A percentile compares a stretch with the other conserved stretches of the same genome.
These are phyloP conservation scores for Equus przewalskii DNA, from an alignment of 2,113 vertebrate species.

Conservation along the genomic window DNA sequence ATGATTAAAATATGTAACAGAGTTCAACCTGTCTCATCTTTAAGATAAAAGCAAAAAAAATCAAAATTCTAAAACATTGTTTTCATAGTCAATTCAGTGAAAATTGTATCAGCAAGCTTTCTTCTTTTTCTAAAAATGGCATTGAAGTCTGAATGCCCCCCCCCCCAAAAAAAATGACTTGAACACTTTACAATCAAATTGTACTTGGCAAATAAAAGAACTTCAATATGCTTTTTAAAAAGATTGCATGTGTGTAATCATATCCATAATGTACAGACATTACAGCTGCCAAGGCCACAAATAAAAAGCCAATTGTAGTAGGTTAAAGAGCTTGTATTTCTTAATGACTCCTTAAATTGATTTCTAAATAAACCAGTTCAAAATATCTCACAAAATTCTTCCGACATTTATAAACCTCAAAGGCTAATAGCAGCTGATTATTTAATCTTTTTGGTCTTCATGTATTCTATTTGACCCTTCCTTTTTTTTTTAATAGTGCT, in stretches of 20 bases:
- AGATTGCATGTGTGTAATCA: background rate
- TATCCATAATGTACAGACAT: background rate
- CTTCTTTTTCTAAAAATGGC: background rate
- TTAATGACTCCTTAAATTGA: background rate
- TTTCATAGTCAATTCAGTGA: background rate
- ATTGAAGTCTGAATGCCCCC: background rate
- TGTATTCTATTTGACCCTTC: background rate
- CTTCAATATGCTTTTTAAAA: background rate
- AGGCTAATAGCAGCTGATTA: background rate
- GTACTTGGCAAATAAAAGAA: background rate
- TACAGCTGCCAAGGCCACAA: background rate
- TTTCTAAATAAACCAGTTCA: constrained; percentile 9
- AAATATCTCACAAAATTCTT: background rate
- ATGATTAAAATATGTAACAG: background rate
- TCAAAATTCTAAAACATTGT: background rate
- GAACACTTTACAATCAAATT: background rate
- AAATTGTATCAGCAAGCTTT: background rate
- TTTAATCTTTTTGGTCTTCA: background rate
- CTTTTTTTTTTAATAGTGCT: background rate
- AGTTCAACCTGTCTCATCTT: background rate
- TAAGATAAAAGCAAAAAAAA: background rate
- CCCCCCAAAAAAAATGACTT: background rate
- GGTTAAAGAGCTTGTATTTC: background rate
- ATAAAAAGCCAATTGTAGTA: background rate
- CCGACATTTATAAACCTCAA: constrained; percentile 16